Conservation (phyloP, 2,113 vertebrate species). For the Dunckerocampus dactyliophorus region DNA sequence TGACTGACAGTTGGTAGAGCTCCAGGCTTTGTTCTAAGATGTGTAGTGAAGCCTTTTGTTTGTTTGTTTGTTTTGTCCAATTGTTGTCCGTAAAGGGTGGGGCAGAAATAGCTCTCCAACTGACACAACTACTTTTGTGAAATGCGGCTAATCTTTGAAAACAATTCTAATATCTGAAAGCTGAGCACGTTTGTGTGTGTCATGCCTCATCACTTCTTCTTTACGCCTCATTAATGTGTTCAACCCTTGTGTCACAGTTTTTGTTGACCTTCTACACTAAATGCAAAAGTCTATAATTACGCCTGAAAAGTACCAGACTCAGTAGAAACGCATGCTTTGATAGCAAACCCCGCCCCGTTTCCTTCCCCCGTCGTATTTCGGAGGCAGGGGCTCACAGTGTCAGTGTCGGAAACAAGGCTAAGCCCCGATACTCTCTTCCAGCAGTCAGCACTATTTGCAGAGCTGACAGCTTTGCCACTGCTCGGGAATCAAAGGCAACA, state of each 20-base stretch:
- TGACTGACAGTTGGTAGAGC: too few relatives aligned
- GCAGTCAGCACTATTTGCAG: conserved; percentile 64
- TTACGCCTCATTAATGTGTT: conserved; percentile 46
- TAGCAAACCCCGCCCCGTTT: conserved; percentile 33
- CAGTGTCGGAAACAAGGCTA: conserved; percentile 66
- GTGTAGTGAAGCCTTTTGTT: too few relatives aligned
- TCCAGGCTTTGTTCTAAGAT: too few relatives aligned
- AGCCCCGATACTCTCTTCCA: conserved; percentile 65
- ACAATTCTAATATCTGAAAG: not conserved
- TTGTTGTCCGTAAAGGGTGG: too few relatives aligned
- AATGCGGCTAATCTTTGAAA: too few relatives aligned
- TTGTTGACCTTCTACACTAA: conserved; percentile 6
- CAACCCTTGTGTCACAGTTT: conserved; percentile 25
- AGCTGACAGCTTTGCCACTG: conserved; percentile 48
- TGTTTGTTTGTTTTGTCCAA: too few relatives aligned
- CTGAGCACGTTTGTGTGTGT: conserved; percentile 4
- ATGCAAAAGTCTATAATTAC: conserved; percentile 4
- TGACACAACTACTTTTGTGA: too few relatives aligned
- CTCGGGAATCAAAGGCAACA: conserved; percentile 59
- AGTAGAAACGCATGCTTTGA: conserved; percentile 16
- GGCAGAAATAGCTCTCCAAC: too few relatives aligned
- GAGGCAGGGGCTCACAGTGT: conserved; percentile 49
- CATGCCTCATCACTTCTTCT: conserved; percentile 23
- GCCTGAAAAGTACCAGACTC: conserved; percentile 1
- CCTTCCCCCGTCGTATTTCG: conserved; percentile 41